Evolutionary conservation across 2,797 vertebrate genomes (phyloP).

Genomic region (Esox lucius): DNA sequence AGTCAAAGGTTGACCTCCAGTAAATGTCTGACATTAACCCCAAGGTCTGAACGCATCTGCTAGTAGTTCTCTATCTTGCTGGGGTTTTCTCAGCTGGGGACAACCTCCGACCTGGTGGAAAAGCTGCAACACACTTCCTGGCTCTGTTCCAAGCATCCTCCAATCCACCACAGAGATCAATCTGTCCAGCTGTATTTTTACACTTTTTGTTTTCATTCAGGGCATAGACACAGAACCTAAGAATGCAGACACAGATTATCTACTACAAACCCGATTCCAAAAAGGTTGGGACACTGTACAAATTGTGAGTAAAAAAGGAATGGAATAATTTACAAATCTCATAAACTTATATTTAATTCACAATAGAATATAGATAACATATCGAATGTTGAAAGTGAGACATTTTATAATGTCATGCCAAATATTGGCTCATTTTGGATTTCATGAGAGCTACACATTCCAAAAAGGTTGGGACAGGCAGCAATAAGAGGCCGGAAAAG

Average conservation of each 20-base stretch:
- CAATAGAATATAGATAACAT: too few relatives aligned
- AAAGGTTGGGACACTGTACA: too few relatives aligned
- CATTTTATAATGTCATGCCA: too few relatives aligned
- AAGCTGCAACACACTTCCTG: slow-evolving; percentile 16
- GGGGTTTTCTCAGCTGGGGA: slow-evolving; percentile 21
- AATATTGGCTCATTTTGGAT: too few relatives aligned
- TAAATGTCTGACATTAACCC: not conserved
- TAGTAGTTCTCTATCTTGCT: slow-evolving; percentile 9
- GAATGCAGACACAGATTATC: not conserved
- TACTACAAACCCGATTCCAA: too few relatives aligned
- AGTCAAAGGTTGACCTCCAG: not conserved
- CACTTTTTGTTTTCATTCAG: not conserved
- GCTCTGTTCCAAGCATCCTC: slow-evolving; percentile 31
- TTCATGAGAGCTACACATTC: too few relatives aligned
- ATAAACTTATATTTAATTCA: too few relatives aligned
- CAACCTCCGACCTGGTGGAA: slow-evolving; percentile 30
- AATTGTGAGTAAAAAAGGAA: too few relatives aligned
- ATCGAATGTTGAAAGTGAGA: too few relatives aligned
- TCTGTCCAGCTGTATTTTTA: not conserved
- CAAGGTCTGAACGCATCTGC: slow-evolving; percentile 14
- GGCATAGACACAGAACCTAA: not conserved
- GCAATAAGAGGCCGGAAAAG: too few relatives aligned
- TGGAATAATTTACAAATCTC: too few relatives aligned
- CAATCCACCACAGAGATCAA: not conserved
- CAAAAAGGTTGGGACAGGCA: too few relatives aligned